A percentile compares a stretch with the other conserved stretches of the same genome.
Evolutionary conservation across 2,888 invertebrate genomes (phyloP).

Genomic region (Drosophila meridiana): DNA sequence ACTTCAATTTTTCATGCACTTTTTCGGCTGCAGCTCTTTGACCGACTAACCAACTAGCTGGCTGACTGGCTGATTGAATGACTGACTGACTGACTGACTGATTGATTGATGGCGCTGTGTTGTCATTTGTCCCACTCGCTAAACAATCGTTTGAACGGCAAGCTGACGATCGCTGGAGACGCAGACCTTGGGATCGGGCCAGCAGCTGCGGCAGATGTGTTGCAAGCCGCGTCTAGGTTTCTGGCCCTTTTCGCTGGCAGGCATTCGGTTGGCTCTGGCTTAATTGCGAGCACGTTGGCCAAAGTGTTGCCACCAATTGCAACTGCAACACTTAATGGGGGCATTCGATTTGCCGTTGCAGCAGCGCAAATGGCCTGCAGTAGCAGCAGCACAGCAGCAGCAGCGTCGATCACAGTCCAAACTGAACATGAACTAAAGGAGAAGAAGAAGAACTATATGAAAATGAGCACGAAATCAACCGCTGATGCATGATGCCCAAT

Average conservation of each 20-base stretch:
- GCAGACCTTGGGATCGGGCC: slow-evolving; percentile 41
- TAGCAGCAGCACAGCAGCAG: slow-evolving; percentile 2
- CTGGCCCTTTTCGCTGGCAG: slow-evolving; percentile 37
- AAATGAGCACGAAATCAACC: slow-evolving; percentile 41
- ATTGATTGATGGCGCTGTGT: slow-evolving; percentile 17
- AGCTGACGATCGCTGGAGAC: slow-evolving; percentile 30
- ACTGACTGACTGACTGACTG: slow-evolving; percentile 9
- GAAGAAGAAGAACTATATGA: slow-evolving; percentile 8
- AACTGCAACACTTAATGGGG: slow-evolving; percentile 72
- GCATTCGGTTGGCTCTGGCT: slow-evolving; percentile 39
- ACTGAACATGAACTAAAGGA: background rate
- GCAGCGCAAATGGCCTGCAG: slow-evolving; percentile 29
- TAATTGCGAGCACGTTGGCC: slow-evolving; percentile 52
- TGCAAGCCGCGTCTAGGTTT: slow-evolving; percentile 30
- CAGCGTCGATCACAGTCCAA: background rate
- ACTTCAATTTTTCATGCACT: slow-evolving; percentile 52
- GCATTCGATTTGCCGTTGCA: slow-evolving; percentile 24
- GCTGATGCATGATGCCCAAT: slow-evolving; percentile 9
- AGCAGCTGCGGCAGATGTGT: slow-evolving; percentile 34
- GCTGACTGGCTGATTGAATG: slow-evolving; percentile 5
- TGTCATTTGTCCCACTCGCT: slow-evolving; percentile 62
- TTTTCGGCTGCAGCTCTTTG: slow-evolving; percentile 43
- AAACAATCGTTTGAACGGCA: slow-evolving; percentile 55
- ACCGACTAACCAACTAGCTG: slow-evolving; percentile 16
- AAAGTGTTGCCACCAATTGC: slow-evolving; percentile 65